Base-by-base conservation (phyloP, 1,140 invertebrate species). In the Lordiphosa stackelbergi region DNA sequence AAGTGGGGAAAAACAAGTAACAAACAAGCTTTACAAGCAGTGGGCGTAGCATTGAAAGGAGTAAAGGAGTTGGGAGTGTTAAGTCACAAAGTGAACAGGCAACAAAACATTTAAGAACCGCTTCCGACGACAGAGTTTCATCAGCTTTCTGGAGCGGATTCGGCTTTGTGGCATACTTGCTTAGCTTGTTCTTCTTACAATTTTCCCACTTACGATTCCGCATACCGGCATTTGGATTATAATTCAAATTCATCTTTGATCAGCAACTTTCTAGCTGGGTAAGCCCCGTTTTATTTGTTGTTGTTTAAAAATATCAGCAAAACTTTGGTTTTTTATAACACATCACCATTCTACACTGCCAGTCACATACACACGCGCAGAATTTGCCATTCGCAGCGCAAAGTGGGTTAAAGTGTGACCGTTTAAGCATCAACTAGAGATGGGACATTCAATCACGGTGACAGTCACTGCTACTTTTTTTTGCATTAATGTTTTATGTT, bases 171-270 rank as follows among this genome's bases (percentile, higher is more conserved):
- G 63, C 60, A 60, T 81, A 85, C 85, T 87, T 87, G 85, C 85
- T 65, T 70, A 64, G 71, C 74, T 68, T 77, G 69, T 73, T 85
- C 28, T 46, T 68, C 85, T 85, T 87, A 87, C 85, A 86, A 61
- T 85, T 78, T 72, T 87, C 78, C 83, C 68, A 88, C 88, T 88
- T 89, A 90, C 89, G 77, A 73, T 87, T 88, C 64, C 89, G 78
- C 52, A 87, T 83, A 57, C 87, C 88, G 53, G 88, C 74, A 73
- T 89, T 90, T 56, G 89, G 89, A 85, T 90, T 90, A 53, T 89
- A 90, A 77, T 89, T 89, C 88, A 68, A 24, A 22, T 69, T 69
- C 66, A 89, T 89, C 41, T 40, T 40, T 53, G 46, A 31, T 7
- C 28, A 31, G 28, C 28, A 6, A 6, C 28, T 28, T 55, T 19